Evolutionary conservation across 2,888 invertebrate genomes (phyloP).

Genomic region (Sinohyriopsis cumingii): DNA sequence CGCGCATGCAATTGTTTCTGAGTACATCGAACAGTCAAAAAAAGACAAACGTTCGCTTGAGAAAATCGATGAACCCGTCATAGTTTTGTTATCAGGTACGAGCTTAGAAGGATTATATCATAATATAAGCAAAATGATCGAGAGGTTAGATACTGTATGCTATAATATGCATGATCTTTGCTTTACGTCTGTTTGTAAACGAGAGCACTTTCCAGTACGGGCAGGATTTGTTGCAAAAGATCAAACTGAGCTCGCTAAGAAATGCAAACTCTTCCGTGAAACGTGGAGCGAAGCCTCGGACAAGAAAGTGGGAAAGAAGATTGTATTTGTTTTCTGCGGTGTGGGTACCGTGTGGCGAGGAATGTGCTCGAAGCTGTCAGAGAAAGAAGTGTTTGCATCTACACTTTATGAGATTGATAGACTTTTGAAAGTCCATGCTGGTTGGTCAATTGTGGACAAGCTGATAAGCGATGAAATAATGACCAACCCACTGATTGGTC

Average conservation of each 20-base stretch:
- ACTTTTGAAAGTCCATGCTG: conserved; percentile 4
- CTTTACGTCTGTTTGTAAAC: conserved; percentile 9
- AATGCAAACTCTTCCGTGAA: background rate
- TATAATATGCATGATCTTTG: conserved; percentile 3
- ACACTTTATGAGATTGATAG: conserved; percentile 15
- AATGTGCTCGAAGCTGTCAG: conserved; percentile 22
- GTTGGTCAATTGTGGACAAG: conserved; percentile 9
- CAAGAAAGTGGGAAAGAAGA: background rate
- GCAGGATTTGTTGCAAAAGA: conserved; percentile 2
- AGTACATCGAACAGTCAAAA: conserved; percentile 5
- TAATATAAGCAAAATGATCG: background rate
- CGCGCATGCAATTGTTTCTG: conserved; percentile 34
- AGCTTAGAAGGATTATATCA: no score
- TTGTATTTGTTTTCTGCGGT: conserved; percentile 26
- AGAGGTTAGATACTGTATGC: background rate
- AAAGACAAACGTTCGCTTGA: background rate
- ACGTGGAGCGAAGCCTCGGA: background rate
- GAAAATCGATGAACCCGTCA: no score
- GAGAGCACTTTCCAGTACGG: conserved; percentile 15
- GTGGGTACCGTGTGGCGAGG: conserved; percentile 32
- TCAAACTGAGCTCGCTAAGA: background rate
- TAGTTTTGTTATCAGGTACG: no score
- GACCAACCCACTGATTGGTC: conserved; percentile 31
- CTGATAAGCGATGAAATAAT: background rate
- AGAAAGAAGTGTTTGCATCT: conserved; percentile 9